A percentile compares a stretch with the other conserved stretches of the same genome.
Evolutionary conservation across 1,140 invertebrate species (phyloP).

Genomic region (Tribolium castaneum): DNA sequence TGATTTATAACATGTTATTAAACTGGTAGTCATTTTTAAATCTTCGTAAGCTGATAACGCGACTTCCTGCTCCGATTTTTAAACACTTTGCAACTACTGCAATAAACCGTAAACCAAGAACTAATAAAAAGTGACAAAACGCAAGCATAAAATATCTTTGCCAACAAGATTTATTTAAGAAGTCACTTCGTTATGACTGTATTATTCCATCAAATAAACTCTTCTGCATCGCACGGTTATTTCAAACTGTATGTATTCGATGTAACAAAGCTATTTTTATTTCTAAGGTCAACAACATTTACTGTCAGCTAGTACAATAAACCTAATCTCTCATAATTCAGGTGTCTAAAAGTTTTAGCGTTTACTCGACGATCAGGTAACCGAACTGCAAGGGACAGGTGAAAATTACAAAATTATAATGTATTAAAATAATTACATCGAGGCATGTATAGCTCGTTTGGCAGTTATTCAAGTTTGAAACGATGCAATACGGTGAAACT

Average conservation of each 20-base stretch:
- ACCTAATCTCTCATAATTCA: not conserved
- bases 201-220: no score
- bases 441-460: not conserved
- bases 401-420: conserved; percentile 15
- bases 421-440: conserved; percentile 5
- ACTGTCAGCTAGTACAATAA: not conserved
- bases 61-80: no score
- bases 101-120: no score
- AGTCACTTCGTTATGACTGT: no score
- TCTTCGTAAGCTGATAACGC: no score
- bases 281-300: not conserved
- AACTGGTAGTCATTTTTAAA: not conserved
- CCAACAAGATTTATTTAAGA: no score
- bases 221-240: no score
- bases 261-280: not conserved
- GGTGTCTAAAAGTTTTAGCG: not conserved
- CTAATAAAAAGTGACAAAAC: no score
- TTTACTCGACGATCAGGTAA: not conserved
- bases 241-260: no score
- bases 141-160: no score
- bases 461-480: conserved; percentile 11
- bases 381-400: not conserved
- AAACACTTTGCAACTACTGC: no score
- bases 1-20: not conserved
- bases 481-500: not conserved